Evolutionary conservation across 2,888 invertebrate genomes (phyloP), one percentile per base, ranked within the genome.

Genomic region (Drosophila nigricruria): DNA sequence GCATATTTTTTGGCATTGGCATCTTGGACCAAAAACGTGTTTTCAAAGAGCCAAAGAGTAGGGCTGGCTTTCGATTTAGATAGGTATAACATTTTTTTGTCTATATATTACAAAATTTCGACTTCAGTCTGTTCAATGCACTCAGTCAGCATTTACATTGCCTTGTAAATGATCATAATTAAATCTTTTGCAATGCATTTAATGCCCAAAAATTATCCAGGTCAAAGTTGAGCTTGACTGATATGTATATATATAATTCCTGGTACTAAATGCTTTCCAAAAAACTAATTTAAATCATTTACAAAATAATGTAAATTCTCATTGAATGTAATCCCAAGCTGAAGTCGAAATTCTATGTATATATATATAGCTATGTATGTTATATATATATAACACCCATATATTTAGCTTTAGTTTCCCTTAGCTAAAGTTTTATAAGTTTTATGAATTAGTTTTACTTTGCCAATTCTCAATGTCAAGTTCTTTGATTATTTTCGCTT

Each of bases 11-110:
- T 67, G 73, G 43, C 58, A 56, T 66, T 50, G 32, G 45, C 45
- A 32, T 45, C n/a, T 42, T 53, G 27, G 38, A 25, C n/a, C 16
- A 36, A 65, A 76, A 76, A 76, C 77, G 20, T n/a, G 77, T 77
- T 77, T 77, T 18, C 12, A 27, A 34, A 40, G 40, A 23, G 49
- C 18, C 18, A 20, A 5, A 18, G 30, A 30, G 30, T n/a, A 18
- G 18, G 12, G 30, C n/a, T 49, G 49, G 6, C 30, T 20, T n/a
- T 25, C 9, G 16, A n/a, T 27, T 27, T 2, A 25, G 14, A 25
- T 47, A 10, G n/a, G 2, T 2, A 47, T 27, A 47, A n/a, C n/a
- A n/a, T n/a, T n/a, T n/a, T n/a, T n/a, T 14, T 20, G 5, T 20
- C 4, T 18, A 18, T 49, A 49, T 49, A 18, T 34, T 14, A 5